Evolutionary conservation across 2,113 vertebrate genomes (phyloP).

Genomic region (Abramis brama): DNA sequence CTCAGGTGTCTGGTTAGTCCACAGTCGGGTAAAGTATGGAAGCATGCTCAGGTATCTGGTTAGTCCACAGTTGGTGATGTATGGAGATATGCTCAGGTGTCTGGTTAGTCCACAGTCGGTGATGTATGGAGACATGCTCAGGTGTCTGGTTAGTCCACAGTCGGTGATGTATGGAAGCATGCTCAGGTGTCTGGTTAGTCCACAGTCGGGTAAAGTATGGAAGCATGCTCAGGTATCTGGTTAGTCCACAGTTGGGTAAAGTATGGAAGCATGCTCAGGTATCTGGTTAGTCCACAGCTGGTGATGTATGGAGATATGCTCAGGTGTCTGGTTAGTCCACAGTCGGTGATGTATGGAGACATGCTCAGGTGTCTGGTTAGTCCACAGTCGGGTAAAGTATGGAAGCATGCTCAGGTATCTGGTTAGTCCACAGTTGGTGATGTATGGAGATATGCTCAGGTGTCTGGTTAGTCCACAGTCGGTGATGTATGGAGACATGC

Average conservation of each 20-base stretch:
- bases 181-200: conserved; percentile 4
- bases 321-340: not conserved
- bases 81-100: conserved; percentile 2
- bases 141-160: not conserved
- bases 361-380: conserved; percentile 7
- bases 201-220: not conserved
- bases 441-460: conserved; percentile 8
- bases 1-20: not conserved
- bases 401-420: conserved; percentile 1
- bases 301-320: not conserved
- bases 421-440: not conserved
- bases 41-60: conserved; percentile 5
- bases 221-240: conserved; percentile 7
- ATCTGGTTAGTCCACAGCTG: not conserved
- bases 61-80: not conserved
- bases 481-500: not conserved
- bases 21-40: not conserved
- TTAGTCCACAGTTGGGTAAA: not conserved
- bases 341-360: not conserved
- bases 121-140: not conserved
- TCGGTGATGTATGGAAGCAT: not conserved
- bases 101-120: not conserved
- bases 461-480: not conserved
- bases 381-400: not conserved
- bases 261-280: conserved; percentile 15